phyloP scores from a whole-genome alignment of 2,888 invertebrate genomes.

The Adineta ricciae region DNA sequence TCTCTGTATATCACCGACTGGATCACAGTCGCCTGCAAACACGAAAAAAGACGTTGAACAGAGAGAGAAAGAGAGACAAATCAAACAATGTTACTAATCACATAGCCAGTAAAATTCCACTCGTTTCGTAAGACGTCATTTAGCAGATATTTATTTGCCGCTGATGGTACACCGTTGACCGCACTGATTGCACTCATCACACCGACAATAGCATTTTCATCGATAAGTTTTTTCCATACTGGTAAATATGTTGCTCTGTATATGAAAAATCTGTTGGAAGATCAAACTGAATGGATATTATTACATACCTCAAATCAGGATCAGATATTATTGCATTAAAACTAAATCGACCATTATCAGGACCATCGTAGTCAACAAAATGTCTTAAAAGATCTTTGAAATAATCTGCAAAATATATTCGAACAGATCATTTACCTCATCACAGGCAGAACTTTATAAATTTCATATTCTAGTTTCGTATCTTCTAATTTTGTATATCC shows the following conservation, averaged over 20 bases:
- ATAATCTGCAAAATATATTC: background rate
- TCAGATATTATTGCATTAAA: slow-evolving; percentile 15
- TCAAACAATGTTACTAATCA: slow-evolving; percentile 36
- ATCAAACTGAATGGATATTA: background rate
- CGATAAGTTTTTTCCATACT: slow-evolving; percentile 20
- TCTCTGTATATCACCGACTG: background rate
- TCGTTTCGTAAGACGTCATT: slow-evolving; percentile 36
- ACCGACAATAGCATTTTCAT: slow-evolving; percentile 19
- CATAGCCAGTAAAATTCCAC: slow-evolving; percentile 37
- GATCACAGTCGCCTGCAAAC: slow-evolving; percentile 15
- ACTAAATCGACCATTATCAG: slow-evolving; percentile 20
- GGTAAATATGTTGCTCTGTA: slow-evolving; percentile 8
- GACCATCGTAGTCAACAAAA: slow-evolving; percentile 19
- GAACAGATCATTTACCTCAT: background rate
- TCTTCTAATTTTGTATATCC: slow-evolving; percentile 11
- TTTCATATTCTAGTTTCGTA: slow-evolving; percentile 4
- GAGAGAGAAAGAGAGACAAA: background rate
- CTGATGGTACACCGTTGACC: slow-evolving; percentile 39
- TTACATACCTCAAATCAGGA: background rate
- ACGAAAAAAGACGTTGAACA: background rate
- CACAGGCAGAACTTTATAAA: slow-evolving; percentile 15
- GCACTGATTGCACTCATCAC: slow-evolving; percentile 35
- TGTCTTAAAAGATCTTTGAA: background rate
- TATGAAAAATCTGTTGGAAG: background rate
- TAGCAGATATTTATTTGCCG: slow-evolving; percentile 37